Evolutionary conservation across 2,797 vertebrate species (phyloP).

Genomic region (Ctenosaura bakeri): DNA sequence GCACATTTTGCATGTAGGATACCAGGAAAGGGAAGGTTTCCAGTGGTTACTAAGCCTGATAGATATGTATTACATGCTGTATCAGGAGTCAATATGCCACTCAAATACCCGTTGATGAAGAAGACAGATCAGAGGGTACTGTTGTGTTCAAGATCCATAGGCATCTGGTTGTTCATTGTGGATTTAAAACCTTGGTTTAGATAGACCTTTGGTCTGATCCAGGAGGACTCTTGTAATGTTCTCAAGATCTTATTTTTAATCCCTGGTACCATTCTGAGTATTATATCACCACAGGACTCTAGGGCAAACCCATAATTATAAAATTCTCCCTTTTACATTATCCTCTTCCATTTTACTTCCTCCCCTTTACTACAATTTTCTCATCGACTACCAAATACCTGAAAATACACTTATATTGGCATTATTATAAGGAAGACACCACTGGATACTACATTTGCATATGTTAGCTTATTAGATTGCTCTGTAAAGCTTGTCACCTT

Average conservation of each 20-base stretch:
- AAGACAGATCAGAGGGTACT: neutral
- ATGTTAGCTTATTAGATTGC: slow-evolving; percentile 62
- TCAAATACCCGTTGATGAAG: neutral
- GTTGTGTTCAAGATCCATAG: neutral
- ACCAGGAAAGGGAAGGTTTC: too few species aligned
- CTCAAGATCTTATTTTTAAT: neutral
- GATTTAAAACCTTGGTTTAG: neutral
- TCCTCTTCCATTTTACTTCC: slow-evolving; percentile 42
- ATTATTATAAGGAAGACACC: slow-evolving; percentile 50
- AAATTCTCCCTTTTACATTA: slow-evolving; percentile 21
- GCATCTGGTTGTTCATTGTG: neutral
- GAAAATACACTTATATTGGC: slow-evolving; percentile 57
- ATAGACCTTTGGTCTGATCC: neutral
- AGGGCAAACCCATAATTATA: slow-evolving; percentile 26
- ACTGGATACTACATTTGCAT: slow-evolving; percentile 60
- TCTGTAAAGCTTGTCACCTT: slow-evolving; percentile 67
- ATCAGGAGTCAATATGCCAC: neutral
- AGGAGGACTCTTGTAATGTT: neutral
- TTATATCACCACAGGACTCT: neutral
- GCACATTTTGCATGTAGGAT: too few species aligned
- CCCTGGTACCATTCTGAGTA: neutral
- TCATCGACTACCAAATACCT: slow-evolving; percentile 50
- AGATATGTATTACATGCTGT: too few species aligned
- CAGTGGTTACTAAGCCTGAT: too few species aligned
- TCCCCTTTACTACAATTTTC: slow-evolving; percentile 60